Evolutionary conservation across 2,888 invertebrate genomes (phyloP).

Genomic region (Brachypalpus laphriformis): DNA sequence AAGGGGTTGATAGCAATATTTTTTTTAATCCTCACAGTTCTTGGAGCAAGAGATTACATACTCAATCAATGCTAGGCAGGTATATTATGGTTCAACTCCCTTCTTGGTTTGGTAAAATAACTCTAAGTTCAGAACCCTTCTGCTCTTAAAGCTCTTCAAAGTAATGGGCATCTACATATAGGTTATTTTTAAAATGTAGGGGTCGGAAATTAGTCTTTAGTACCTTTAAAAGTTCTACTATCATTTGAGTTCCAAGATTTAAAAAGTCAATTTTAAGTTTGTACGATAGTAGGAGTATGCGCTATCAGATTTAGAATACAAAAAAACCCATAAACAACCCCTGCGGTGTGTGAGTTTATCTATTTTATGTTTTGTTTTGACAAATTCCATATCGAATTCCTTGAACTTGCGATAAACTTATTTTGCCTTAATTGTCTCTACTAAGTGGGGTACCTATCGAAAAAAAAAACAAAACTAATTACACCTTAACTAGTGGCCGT

Average conservation of each 20-base stretch:
- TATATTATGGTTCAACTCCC: too few relatives aligned
- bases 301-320: background rate
- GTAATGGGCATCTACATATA: too few relatives aligned
- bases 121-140: too few relatives aligned
- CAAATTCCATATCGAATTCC: background rate
- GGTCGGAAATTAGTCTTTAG: too few relatives aligned
- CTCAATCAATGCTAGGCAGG: too few relatives aligned
- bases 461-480: background rate
- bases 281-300: background rate
- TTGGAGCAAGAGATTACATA: too few relatives aligned
- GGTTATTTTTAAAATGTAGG: too few relatives aligned
- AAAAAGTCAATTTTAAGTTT: background rate
- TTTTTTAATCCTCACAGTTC: too few relatives aligned
- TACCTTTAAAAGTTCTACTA: background rate
- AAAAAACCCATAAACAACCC: background rate
- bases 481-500: background rate
- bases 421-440: background rate
- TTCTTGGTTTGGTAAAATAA: too few relatives aligned
- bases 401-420: background rate
- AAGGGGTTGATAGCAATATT: too few relatives aligned
- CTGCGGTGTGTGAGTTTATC: background rate
- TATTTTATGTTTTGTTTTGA: background rate
- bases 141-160: too few relatives aligned
- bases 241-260: background rate
- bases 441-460: background rate